phyloP scores from a whole-genome alignment of 1,140 invertebrate species.

The Ylistrum balloti region DNA sequence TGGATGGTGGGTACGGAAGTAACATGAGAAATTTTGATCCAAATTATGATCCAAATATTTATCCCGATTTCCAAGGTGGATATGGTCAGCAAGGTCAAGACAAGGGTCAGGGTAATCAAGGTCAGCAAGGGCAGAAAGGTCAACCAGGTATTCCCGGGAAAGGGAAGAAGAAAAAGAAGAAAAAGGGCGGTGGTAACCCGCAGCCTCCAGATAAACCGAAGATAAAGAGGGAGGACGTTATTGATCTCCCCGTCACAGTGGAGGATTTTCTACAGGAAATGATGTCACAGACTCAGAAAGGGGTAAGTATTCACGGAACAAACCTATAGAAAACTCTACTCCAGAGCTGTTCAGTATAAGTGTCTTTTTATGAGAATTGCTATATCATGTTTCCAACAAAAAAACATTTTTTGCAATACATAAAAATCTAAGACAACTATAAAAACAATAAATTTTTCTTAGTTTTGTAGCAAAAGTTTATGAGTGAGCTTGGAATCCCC shows the following conservation, averaged over 20 bases:
- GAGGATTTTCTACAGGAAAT: slow-evolving; percentile 33
- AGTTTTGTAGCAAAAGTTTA: no score
- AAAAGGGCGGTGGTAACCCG: slow-evolving; percentile 45
- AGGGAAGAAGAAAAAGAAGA: slow-evolving; percentile 48
- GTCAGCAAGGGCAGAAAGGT: slow-evolving; percentile 46
- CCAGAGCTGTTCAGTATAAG: no score
- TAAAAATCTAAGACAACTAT: no score
- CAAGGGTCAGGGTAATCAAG: neutral
- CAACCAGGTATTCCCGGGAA: slow-evolving; percentile 47
- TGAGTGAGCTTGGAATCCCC: no score
- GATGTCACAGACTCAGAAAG: slow-evolving; percentile 32
- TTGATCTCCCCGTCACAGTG: neutral
- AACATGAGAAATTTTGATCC: slow-evolving; percentile 23
- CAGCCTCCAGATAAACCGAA: slow-evolving; percentile 38
- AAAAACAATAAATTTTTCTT: no score
- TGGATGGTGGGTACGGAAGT: neutral
- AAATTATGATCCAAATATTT: slow-evolving; percentile 20
- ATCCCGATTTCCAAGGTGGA: neutral
- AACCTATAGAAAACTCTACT: no score
- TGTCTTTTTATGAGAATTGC: no score
- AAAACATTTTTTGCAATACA: no score
- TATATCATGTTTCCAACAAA: no score
- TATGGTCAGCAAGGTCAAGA: slow-evolving; percentile 7
- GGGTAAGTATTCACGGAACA: neutral
- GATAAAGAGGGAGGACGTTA: neutral